These are phyloP conservation scores for Melipona bicolor DNA, from an alignment of 2,888 invertebrate genomes.

Conservation along the genomic window DNA sequence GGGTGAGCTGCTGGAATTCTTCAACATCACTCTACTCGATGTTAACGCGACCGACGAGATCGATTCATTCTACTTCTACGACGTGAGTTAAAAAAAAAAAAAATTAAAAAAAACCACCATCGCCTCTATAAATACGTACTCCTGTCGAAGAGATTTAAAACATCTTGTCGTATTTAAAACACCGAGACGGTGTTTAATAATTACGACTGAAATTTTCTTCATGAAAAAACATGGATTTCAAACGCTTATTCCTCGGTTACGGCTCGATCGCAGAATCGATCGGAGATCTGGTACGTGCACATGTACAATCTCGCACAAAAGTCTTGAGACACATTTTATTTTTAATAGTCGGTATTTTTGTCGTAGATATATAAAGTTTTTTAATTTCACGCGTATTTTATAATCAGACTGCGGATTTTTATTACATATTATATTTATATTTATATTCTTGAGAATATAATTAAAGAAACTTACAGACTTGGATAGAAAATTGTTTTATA, in stretches of 20 bases:
- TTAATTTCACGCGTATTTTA: no score
- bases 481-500: no score
- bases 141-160: background rate
- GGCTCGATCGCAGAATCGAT: background rate
- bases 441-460: no score
- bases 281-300: no score
- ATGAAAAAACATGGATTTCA: background rate
- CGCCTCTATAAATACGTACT: slow-evolving; percentile 18
- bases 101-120: no score
- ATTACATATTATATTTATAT: no score
- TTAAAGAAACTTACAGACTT: no score
- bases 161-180: background rate
- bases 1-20: slow-evolving; percentile 54
- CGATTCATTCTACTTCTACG: slow-evolving; percentile 84
- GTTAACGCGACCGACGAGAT: slow-evolving; percentile 78
- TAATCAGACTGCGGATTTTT: no score
- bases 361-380: no score
- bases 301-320: no score
- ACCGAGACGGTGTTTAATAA: background rate
- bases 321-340: no score
- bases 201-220: background rate
- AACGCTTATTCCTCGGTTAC: background rate
- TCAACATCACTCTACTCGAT: slow-evolving; percentile 66
- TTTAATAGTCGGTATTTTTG: no score
- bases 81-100: slow-evolving; percentile 76